phyloP scores from a whole-genome alignment of 2,888 invertebrate species.

The Papilio demoleus region DNA sequence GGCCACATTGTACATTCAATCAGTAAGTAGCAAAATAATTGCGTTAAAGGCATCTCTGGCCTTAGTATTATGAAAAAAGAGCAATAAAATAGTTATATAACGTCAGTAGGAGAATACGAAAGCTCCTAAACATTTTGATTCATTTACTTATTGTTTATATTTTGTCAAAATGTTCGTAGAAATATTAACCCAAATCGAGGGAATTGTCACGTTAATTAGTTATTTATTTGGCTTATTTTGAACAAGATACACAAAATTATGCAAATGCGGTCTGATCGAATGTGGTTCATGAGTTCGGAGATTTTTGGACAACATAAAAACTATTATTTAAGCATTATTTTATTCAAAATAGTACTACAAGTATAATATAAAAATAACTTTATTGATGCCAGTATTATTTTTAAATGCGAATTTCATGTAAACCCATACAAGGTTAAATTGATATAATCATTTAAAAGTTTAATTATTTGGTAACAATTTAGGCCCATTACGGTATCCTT shows the following conservation, averaged over 20 bases:
- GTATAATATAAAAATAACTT: constrained; percentile 7
- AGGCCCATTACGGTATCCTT: neutral
- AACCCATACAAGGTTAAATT: constrained; percentile 9
- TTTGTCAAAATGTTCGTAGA: constrained; percentile 18
- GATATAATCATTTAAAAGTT: constrained; percentile 3
- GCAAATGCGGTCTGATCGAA: constrained; percentile 21
- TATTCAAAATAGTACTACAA: constrained; percentile 19
- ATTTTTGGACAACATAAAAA: constrained; percentile 5
- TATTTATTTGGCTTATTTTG: constrained; percentile 23
- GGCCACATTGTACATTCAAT: too few relatives aligned
- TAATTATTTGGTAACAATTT: neutral
- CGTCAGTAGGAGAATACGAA: too few relatives aligned
- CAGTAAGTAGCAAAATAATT: too few relatives aligned
- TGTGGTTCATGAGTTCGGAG: neutral
- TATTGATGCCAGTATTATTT: constrained; percentile 19
- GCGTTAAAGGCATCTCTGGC: too few relatives aligned
- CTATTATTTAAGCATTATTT: constrained; percentile 10
- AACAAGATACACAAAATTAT: constrained; percentile 35
- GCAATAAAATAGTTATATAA: too few relatives aligned
- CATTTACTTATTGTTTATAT: neutral
- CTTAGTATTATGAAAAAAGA: too few relatives aligned
- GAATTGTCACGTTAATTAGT: constrained; percentile 23
- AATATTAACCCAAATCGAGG: neutral
- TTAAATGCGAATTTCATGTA: constrained; percentile 27
- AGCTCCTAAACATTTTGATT: neutral